These are phyloP conservation scores for Andricus curvator DNA, from an alignment of 2,888 invertebrate species.

Conservation along the genomic window DNA sequence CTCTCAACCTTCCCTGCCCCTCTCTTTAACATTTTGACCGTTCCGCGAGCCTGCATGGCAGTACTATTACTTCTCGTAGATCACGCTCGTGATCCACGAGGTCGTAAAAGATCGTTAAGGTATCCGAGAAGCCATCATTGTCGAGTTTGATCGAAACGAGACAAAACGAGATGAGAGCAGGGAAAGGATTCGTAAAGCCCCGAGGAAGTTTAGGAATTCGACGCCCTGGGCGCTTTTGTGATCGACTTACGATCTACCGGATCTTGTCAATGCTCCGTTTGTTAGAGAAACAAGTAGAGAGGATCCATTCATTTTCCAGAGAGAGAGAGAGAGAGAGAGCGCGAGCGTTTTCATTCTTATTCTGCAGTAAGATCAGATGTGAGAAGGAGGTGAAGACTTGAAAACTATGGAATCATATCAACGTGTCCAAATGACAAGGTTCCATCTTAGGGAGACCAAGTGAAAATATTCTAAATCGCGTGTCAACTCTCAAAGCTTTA, in stretches of 20 bases:
- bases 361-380: too few relatives aligned
- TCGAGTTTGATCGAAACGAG: conserved; percentile 38
- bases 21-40: conserved; percentile 50
- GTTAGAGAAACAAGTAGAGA: not conserved
- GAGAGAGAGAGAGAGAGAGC: not conserved
- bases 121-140: conserved; percentile 37
- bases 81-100: conserved; percentile 62
- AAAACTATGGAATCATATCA: too few relatives aligned
- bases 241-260: conserved; percentile 3
- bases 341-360: not conserved
- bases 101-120: conserved; percentile 52
- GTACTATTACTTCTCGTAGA: conserved; percentile 64
- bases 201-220: conserved; percentile 38
- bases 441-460: too few relatives aligned
- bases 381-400: too few relatives aligned
- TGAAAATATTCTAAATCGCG: too few relatives aligned
- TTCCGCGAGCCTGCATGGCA: conserved; percentile 51
- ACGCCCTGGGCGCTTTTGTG: conserved; percentile 9
- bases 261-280: conserved; percentile 1
- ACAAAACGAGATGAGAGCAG: conserved; percentile 28
- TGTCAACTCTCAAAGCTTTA: too few relatives aligned
- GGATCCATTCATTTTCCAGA: conserved; percentile 4
- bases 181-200: conserved; percentile 30
- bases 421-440: too few relatives aligned
- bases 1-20: conserved; percentile 45